Evolutionary conservation across 2,797 vertebrate species (phyloP), one percentile per base, ranked within the genome.

Genomic region (Ciconia nigra): DNA sequence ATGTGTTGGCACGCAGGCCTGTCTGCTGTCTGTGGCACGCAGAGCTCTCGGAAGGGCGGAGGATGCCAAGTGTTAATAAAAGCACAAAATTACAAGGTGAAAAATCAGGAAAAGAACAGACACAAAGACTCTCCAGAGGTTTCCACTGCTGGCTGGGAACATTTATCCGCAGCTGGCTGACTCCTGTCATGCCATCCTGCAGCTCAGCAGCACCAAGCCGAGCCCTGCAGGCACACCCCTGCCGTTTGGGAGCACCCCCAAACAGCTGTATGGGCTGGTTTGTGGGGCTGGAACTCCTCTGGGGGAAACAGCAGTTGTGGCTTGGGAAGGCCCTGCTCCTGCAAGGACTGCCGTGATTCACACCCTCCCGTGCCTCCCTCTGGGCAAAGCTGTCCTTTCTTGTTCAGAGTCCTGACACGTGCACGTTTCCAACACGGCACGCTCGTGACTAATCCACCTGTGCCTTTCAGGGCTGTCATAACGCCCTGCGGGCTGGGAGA

Each of bases 231-330:
- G 25, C 15, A 28, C n/a, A n/a, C 16, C 15, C 2, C 13, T 70
- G 15, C 54, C 11, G 8, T 22, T 52, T 58, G n/a, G 61, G 66
- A 78, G 21, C 72, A 19, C 18, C 9, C 39, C 6, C 0, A 0
- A n/a, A 5, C 0, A 2, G 39, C 57, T 0, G 0, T 5, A 15
- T 15, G 41, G 65, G 47, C 55, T 1, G 7, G 41, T 25, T 54
- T 8, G 9, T 0, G 26, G 11, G 46, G 57, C 59, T 14, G 13
- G 10, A 41, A 55, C 33, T 31, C 42, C 66, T 77, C 12, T 29
- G 63, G 14, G 73, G 12, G 13, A 44, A 65, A 20, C 58, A 84
- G 70, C 62, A 85, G 63, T 72, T 54, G 29, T 61, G 37, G 18
- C 29, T 44, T 21, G 13, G 66, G 17, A 87, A 13, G 31, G 41